Evolutionary conservation across 2,113 vertebrate species (phyloP).

Genomic region (Coptodon bakossiorum): DNA sequence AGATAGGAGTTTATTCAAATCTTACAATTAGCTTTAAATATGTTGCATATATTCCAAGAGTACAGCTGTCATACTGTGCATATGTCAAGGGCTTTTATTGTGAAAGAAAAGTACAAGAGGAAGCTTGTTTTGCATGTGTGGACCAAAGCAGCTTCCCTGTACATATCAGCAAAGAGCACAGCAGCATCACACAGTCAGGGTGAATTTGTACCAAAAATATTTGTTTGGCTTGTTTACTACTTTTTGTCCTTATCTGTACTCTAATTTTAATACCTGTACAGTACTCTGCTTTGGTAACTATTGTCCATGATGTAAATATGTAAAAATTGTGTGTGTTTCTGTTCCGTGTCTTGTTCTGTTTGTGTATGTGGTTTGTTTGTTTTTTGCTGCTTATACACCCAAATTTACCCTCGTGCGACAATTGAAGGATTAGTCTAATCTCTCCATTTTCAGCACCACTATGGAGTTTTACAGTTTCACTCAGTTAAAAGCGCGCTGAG

Average conservation of each 20-base stretch:
- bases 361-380: neutral
- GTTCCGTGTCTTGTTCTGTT: neutral
- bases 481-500: rapidly evolving
- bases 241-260: neutral
- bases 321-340: neutral
- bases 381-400: neutral
- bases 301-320: neutral
- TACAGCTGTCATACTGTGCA: neutral
- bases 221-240: neutral
- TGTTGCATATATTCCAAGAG: neutral
- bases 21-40: neutral
- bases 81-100: neutral
- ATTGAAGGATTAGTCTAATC: neutral
- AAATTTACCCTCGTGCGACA: neutral
- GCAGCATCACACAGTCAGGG: neutral
- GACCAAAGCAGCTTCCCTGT: neutral
- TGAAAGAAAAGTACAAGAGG: neutral
- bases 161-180: neutral
- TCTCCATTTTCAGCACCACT: neutral
- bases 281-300: neutral
- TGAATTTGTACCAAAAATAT: neutral
- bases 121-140: neutral
- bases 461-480: neutral
- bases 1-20: neutral
- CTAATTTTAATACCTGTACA: rapidly evolving